Conservation (phyloP, 2,113 vertebrate species). For the Clarias gariepinus region DNA sequence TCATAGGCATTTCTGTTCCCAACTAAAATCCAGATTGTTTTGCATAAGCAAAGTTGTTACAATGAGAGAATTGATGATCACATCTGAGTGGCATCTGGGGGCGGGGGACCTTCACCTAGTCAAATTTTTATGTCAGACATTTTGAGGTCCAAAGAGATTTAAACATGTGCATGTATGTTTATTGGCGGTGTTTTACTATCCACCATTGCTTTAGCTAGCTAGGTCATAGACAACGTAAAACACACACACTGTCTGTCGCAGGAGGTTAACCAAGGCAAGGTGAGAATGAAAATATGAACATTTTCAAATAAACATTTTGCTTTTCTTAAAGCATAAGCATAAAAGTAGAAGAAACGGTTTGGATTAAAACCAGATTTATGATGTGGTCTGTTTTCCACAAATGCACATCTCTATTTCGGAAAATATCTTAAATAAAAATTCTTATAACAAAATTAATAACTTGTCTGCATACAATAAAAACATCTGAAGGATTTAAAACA, state of each 20-base stretch:
- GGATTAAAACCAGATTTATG: background rate
- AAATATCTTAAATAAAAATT: background rate
- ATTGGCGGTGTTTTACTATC: no score
- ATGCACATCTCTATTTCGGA: background rate
- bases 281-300: background rate
- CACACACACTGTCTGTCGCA: background rate
- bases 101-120: background rate
- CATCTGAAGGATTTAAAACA: background rate
- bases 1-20: background rate
- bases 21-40: background rate
- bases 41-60: background rate
- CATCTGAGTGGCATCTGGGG: background rate
- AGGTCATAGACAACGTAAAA: background rate
- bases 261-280: background rate
- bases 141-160: background rate
- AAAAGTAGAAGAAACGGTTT: background rate
- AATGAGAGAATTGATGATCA: background rate
- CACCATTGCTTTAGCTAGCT: background rate
- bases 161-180: background rate
- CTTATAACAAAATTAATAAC: background rate
- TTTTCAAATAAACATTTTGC: background rate
- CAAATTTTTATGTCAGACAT: background rate
- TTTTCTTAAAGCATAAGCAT: background rate
- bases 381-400: background rate
- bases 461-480: background rate